These are phyloP conservation scores for Nemoura dubitans DNA, from an alignment of 2,888 invertebrate genomes.

Conservation along the genomic window DNA sequence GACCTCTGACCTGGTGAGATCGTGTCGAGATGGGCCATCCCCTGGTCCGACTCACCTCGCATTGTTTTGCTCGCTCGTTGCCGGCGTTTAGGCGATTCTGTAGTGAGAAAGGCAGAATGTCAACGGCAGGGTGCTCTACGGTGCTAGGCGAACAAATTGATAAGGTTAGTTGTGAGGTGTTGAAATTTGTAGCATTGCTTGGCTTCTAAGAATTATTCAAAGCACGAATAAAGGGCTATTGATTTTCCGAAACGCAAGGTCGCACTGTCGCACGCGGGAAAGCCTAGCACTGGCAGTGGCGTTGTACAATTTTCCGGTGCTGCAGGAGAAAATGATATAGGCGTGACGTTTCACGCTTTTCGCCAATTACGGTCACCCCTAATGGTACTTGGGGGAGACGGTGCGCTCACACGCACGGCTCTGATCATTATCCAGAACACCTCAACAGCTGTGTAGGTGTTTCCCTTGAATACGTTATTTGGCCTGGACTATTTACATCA, in stretches of 20 bases:
- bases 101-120: not conserved
- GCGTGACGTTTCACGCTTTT: not conserved
- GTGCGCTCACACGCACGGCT: not conserved
- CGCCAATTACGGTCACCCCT: not conserved
- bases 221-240: not conserved
- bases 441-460: not conserved
- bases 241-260: not conserved
- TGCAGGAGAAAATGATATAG: not conserved
- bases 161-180: not conserved
- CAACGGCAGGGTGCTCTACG: not conserved
- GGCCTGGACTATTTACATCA: not conserved
- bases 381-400: not conserved
- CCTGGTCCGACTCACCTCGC: slow-evolving; percentile 13
- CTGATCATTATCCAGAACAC: not conserved
- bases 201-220: not conserved
- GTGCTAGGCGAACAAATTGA: not conserved
- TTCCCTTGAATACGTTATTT: not conserved
- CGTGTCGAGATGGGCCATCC: slow-evolving; percentile 25
- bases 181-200: not conserved
- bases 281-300: not conserved
- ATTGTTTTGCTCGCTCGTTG: not conserved
- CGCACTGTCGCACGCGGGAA: not conserved
- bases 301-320: not conserved
- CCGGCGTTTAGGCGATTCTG: not conserved
- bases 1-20: slow-evolving; percentile 15